Evolutionary conservation across 1,140 invertebrate species (phyloP), one percentile per base, ranked within the genome.

Genomic region (Drosophila nikananu): DNA sequence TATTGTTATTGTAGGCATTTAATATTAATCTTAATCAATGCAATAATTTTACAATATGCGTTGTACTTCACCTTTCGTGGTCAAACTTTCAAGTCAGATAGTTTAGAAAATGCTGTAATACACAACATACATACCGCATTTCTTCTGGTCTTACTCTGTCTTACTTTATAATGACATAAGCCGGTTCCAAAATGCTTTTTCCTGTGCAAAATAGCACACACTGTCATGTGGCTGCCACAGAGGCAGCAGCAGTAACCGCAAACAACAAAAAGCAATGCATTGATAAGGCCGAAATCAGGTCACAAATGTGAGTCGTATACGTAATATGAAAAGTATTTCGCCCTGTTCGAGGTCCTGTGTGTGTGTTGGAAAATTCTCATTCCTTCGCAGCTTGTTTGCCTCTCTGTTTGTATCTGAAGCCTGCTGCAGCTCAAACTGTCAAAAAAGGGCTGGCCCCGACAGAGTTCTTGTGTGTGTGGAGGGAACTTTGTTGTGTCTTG

Each of bases 251-350:
- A 75, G 59, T 49, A 63, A 68, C 55, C 52, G 61, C 42, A 63
- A 77, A 66, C 74, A 83, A 62, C 70, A 87, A 82, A 74, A 89
- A 78, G 73, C 83, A 89, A 77, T 84, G 66, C 81, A 87, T 86
- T 87, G 84, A 87, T 87, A 87, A 87, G 86, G 75, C 74, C 74
- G 76, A 90, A 87, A 87, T 87, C 84, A 90, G 84, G 84, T 90
- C 84, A 86, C 57, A 58, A 72, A 68, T 80, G 77, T 82, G 77
- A 46, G 75, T 80, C 86, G 83, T 89, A 84, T 87, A 87, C 81
- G 83, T 83, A 89, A 87, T 89, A 77, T 78, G 72, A 83, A 89
- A 84, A 81, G 81, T 72, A 87, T 84, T 78, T 71, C 68, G 71
- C 72, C 80, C 83, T 66, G 72, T 80, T 89, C 87, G 77, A 48